Evolutionary conservation across 1,140 invertebrate genomes (phyloP).

Genomic region (Caerostris extrusa): DNA sequence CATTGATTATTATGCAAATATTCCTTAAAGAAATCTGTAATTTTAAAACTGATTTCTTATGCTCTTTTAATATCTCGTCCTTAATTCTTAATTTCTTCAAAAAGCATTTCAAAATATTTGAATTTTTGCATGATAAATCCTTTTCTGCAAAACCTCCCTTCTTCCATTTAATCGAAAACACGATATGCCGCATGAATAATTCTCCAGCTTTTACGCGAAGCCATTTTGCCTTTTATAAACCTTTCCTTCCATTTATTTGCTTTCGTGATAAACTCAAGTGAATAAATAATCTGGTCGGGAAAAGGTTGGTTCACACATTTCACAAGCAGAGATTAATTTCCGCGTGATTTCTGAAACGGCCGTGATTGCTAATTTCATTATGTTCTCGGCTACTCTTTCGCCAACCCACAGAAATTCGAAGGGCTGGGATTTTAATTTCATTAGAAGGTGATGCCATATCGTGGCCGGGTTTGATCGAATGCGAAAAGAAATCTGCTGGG

Average conservation of each 20-base stretch:
- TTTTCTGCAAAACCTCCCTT: neutral
- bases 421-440: slow-evolving; percentile 27
- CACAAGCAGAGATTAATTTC: slow-evolving; percentile 2
- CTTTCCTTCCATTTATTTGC: neutral
- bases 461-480: neutral
- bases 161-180: neutral
- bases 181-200: neutral
- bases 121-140: neutral
- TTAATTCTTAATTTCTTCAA: no score
- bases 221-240: slow-evolving; percentile 20
- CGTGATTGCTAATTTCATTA: slow-evolving; percentile 49
- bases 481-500: neutral
- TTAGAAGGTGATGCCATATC: neutral
- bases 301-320: neutral
- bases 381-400: neutral
- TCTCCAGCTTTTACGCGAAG: neutral
- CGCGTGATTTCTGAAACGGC: neutral
- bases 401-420: neutral
- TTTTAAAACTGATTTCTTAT: no score
- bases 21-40: no score
- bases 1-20: no score
- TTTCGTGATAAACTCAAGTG: neutral
- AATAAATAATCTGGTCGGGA: slow-evolving; percentile 32
- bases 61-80: no score
- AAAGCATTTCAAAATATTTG: no score